Base-by-base conservation (phyloP, 2,113 vertebrate genomes). In the Empidonax traillii region DNA sequence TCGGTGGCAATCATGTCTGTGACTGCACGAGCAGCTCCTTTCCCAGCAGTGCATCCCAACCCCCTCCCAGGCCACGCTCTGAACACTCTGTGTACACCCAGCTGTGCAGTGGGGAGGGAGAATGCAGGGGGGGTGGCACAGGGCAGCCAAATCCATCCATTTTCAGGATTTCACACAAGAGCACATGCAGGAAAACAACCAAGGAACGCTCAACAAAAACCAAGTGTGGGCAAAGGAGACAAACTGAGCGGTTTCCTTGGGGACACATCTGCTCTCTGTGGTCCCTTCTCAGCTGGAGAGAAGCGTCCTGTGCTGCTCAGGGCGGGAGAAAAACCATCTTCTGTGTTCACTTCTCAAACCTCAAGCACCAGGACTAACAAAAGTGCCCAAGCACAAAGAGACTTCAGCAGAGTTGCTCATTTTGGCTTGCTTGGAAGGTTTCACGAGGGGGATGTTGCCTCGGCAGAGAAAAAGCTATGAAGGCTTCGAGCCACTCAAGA, bases 161-260 rank as follows among this genome's bases (percentile, higher is more conserved):
- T n/a, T 51, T 31, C 39, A 41, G 39, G 39, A 41, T 41, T 58
- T 37, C 51, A 58, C 3, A 15, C 17, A n/a, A 2, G 1, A 21
- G 47, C 24, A 69, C 1, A 0, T 8, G 27, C 52, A 37, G 19
- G 49, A 43, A 63, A 87, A 49, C 17, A 35, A 61, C 47, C 62
- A 30, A 21, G 14, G 31, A 35, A 55, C 69, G 30, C 37, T 62
- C 67, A 52, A 56, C 5, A 49, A 37, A 61, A 62, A 25, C 7
- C 4, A 63, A 72, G 20, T 0, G 0, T 3, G 33, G 28, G 13
- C 46, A 55, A 28, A 37, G 39, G 14, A 58, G 24, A 46, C 53
- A 49, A 44, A 19, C 0, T 0, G 3, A 84, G 9, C 1, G 44
- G 30, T 22, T 66, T 22, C 8, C 7, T 24, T 8, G 8, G 24